These are phyloP conservation scores for Hydractinia echinata DNA, from an alignment of 30 jellyfish, hydroid and myxozoan species.

Conservation along the genomic window DNA sequence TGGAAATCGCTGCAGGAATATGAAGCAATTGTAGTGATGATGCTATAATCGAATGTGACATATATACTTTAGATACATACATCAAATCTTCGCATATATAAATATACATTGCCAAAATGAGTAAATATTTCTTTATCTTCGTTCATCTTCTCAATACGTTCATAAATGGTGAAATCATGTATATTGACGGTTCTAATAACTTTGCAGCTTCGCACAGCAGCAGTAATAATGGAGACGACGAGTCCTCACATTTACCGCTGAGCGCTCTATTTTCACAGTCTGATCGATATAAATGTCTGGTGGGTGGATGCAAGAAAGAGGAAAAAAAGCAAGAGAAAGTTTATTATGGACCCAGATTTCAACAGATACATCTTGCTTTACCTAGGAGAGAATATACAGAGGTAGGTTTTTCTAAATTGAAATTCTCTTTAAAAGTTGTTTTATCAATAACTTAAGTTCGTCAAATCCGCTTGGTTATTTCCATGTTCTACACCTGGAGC, in stretches of 20 bases:
- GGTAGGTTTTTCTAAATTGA: constrained; percentile 12
- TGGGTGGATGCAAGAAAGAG: constrained; percentile 19
- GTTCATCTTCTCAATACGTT: not conserved
- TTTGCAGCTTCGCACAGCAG: not conserved
- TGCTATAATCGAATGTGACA: too few relatives aligned
- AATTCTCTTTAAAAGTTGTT: too few relatives aligned
- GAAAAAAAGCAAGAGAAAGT: not conserved
- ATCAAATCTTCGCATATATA: not conserved
- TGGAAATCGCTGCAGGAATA: too few relatives aligned
- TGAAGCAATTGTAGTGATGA: too few relatives aligned
- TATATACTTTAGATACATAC: too few relatives aligned
- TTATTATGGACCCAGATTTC: constrained; percentile 70
- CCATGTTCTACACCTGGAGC: too few relatives aligned
- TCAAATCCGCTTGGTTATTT: too few relatives aligned
- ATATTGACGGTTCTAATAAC: not conserved
- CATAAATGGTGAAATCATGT: not conserved
- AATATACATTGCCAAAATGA: not conserved
- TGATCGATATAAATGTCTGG: constrained; percentile 22
- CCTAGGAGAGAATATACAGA: constrained; percentile 54
- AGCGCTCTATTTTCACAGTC: constrained; percentile 31
- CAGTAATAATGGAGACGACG: not conserved
- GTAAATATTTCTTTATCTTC: not conserved
- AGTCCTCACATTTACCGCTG: constrained; percentile 23
- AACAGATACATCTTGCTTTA: constrained; percentile 56
- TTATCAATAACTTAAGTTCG: too few relatives aligned